These are phyloP conservation scores for Ctena decussata DNA, from an alignment of 2,888 invertebrate species.

Conservation along the genomic window DNA sequence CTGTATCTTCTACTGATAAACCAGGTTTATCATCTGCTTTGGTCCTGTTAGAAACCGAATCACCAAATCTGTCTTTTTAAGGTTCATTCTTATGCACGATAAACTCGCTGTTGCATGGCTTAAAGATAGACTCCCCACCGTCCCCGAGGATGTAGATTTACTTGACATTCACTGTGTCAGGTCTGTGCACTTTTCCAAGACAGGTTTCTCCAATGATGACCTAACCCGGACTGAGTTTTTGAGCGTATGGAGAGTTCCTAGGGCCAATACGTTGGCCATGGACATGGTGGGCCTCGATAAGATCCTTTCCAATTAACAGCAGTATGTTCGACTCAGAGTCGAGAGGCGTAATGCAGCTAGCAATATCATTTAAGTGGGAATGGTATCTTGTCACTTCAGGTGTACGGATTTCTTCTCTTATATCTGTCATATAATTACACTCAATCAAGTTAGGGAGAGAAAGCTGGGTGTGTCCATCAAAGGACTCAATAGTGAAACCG, in stretches of 20 bases:
- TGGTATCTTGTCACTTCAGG: constrained; percentile 28
- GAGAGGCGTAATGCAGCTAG: constrained; percentile 25
- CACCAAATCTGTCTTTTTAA: background rate
- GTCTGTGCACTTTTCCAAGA: constrained; percentile 47
- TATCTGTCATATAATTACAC: constrained; percentile 50
- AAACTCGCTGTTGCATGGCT: constrained; percentile 43
- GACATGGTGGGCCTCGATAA: constrained; percentile 51
- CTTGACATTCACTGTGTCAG: constrained; percentile 36
- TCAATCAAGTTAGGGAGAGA: constrained; percentile 43
- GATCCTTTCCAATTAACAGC: constrained; percentile 50
- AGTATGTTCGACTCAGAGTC: constrained; percentile 22
- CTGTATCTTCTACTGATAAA: background rate
- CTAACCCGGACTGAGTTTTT: constrained; percentile 42
- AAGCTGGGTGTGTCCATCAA: constrained; percentile 18
- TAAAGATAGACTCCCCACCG: constrained; percentile 21
- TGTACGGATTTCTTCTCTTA: too few relatives aligned
- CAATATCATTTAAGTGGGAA: constrained; percentile 36
- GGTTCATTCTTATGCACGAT: constrained; percentile 11
- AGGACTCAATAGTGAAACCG: constrained; percentile 24
- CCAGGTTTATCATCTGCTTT: background rate
- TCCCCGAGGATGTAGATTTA: constrained; percentile 21
- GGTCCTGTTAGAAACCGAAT: background rate
- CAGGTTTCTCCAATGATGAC: constrained; percentile 52
- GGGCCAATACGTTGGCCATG: constrained; percentile 42
- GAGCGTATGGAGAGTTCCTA: constrained; percentile 39